Evolutionary conservation across 2,888 invertebrate genomes (phyloP).

Genomic region (Hypena proboscidalis): DNA sequence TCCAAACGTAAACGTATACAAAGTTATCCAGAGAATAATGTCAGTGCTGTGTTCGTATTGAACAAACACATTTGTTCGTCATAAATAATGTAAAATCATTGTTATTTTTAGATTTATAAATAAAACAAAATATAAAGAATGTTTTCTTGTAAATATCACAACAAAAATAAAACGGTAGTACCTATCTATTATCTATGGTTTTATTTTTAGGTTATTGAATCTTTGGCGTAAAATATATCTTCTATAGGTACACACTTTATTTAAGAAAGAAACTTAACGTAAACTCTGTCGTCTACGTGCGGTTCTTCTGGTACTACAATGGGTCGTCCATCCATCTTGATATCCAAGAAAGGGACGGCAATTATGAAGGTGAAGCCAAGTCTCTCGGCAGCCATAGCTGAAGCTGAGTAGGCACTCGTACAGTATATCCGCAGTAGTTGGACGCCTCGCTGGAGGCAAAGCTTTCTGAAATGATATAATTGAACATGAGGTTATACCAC

Average conservation of each 20-base stretch:
- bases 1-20: conserved; percentile 39
- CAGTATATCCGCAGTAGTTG: conserved; percentile 89
- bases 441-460: conserved; percentile 81
- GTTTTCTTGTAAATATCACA: too few relatives aligned
- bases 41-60: conserved; percentile 26
- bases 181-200: too few relatives aligned
- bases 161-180: too few relatives aligned
- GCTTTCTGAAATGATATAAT: conserved; percentile 79
- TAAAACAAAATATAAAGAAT: too few relatives aligned
- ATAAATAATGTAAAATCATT: too few relatives aligned
- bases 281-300: conserved; percentile 85
- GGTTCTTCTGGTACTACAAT: conserved; percentile 88
- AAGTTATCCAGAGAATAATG: conserved; percentile 43
- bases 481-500: too few relatives aligned
- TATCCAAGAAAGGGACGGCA: conserved; percentile 87
- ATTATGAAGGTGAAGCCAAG: conserved; percentile 89
- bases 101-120: too few relatives aligned
- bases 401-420: conserved; percentile 90
- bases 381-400: conserved; percentile 89
- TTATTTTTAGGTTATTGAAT: too few relatives aligned
- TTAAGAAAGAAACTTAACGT: conserved; percentile 10
- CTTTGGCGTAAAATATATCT: too few relatives aligned
- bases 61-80: too few relatives aligned
- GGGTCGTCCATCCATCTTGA: conserved; percentile 85
- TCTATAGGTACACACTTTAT: conserved; percentile 16